Evolutionary conservation across 2,888 invertebrate genomes (phyloP), one percentile per base, ranked within the genome.

Genomic region (Mythimna impura): DNA sequence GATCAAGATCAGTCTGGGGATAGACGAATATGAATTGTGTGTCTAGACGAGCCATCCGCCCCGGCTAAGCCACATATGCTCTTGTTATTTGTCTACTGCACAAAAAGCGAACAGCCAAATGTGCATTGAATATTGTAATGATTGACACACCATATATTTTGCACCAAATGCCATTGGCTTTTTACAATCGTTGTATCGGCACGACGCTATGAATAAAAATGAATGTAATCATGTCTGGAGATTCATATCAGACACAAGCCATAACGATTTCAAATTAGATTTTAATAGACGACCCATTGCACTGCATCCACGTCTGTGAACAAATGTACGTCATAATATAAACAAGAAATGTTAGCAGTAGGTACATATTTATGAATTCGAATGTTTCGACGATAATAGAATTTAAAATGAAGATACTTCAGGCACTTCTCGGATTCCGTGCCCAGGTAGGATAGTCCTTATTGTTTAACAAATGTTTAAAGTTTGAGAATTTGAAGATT

Each of bases 1-100:
- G 88, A 89, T 88, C 84, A 84, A 91, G 92, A 93, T 94, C 89
- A 87, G 91, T 92, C 93, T 92, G 88, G 84, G 92, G 93, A 93
- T 93, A 93, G 88, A 90, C 88, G 79, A 85, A 89, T 91, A 89
- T 76, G 94, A 93, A 93, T 92, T 92, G 88, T 85, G 80, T 85
- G 93, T 93, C 93, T 92, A 92, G 93, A 93, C 94, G 88, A 90
- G 89, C 90, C 91, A 91, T 92, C 91, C 93, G 92, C 89, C 87
- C 84, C 83, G 82, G 85, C 88, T 90, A 87, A 89, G 88, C 86
- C 83, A 84, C 89, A 89, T 87, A 86, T 88, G 89, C 82, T 83
- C 83, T 82, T 83, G 85, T 82, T 82, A 82, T 89, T 89, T 90
- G 88, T 89, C 86, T 88, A 86, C 85, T 77, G 80, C 81, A 83